Conservation (phyloP, 2,797 vertebrate genomes). For the Darevskia nairensis region DNA sequence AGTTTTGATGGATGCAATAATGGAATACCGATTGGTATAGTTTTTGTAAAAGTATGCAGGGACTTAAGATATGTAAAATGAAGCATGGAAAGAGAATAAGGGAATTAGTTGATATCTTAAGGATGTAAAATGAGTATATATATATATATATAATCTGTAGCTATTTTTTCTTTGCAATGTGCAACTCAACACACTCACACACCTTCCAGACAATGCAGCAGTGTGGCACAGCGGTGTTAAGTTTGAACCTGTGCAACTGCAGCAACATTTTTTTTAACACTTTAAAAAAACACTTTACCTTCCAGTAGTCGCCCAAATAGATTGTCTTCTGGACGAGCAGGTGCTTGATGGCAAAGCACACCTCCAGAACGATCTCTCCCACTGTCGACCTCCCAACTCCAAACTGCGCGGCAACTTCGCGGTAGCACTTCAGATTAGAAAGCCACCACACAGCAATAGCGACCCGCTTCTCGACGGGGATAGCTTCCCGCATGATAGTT, state of each 20-base stretch:
- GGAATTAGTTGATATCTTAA: too few relatives aligned
- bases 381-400: not conserved
- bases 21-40: too few relatives aligned
- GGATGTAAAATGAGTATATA: too few relatives aligned
- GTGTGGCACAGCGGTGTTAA: not conserved
- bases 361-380: conserved; percentile 5
- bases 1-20: too few relatives aligned
- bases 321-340: not conserved
- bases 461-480: not conserved
- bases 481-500: conserved; percentile 11
- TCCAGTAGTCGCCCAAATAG: conserved; percentile 1
- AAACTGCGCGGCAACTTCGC: not conserved
- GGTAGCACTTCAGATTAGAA: conserved; percentile 1
- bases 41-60: too few relatives aligned
- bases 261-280: not conserved
- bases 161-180: not conserved
- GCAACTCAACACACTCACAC: not conserved
- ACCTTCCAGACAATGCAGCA: not conserved
- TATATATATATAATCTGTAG: too few relatives aligned
- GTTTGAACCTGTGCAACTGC: not conserved
- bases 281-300: not conserved
- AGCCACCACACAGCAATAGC: conserved; percentile 15
- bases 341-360: conserved; percentile 2
- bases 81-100: too few relatives aligned
- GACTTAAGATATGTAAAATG: too few relatives aligned